phyloP scores from a whole-genome alignment of 2,797 vertebrate species.

The Apogon talboti region DNA sequence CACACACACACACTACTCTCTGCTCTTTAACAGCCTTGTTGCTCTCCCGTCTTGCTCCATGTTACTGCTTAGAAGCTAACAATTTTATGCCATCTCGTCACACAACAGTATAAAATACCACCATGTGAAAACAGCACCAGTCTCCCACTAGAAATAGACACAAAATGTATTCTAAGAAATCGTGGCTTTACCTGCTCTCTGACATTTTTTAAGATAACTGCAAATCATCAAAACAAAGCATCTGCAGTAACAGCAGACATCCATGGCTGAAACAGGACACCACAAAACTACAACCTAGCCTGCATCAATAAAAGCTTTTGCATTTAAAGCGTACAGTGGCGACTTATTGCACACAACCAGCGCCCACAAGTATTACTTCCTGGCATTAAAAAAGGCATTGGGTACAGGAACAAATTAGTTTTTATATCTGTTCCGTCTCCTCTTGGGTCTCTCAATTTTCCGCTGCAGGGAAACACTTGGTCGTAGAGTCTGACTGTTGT shows the following conservation, averaged over 20 bases:
- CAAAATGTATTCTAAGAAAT: too few species aligned
- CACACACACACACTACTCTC: background rate
- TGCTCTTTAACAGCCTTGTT: conserved; percentile 8
- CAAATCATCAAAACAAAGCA: conserved; percentile 20
- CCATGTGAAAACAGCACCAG: too few species aligned
- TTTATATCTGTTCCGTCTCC: conserved; percentile 63
- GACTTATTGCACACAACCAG: conserved; percentile 27
- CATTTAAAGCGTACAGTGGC: conserved; percentile 44
- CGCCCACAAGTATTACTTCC: conserved; percentile 56
- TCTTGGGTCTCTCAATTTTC: conserved; percentile 54
- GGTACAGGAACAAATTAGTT: conserved; percentile 66
- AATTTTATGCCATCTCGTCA: background rate
- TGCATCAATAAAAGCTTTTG: conserved; percentile 37
- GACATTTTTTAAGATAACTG: background rate
- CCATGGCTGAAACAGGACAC: conserved; percentile 18
- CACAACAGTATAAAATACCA: background rate
- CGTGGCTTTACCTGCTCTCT: too few species aligned
- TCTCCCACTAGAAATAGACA: too few species aligned
- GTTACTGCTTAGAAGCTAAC: conserved; percentile 4
- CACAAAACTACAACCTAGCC: conserved; percentile 8
- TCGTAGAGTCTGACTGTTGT: conserved; percentile 48
- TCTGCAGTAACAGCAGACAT: conserved; percentile 9
- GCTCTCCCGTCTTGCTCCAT: background rate
- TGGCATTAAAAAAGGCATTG: conserved; percentile 62
- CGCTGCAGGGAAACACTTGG: conserved; percentile 41